phyloP scores from a whole-genome alignment of 2,797 vertebrate genomes.

The Myotis vivesi region DNA sequence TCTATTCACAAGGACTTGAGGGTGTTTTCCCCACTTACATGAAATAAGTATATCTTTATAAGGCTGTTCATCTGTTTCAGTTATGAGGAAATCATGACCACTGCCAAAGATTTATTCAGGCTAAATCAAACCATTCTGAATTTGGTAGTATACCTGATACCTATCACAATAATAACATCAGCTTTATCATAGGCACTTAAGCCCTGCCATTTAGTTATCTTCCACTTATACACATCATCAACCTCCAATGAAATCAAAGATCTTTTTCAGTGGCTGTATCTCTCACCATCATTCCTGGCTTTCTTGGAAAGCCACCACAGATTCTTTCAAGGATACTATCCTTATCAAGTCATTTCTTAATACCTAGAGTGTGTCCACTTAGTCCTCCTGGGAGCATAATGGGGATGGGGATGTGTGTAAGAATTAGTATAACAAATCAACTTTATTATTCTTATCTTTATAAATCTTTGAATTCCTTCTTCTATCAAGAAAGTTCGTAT shows the following conservation, averaged over 20 bases:
- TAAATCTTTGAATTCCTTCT: not conserved
- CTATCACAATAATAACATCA: not conserved
- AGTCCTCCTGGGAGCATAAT: not conserved
- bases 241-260: not conserved
- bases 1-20: not conserved
- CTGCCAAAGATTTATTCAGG: not conserved
- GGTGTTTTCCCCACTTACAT: not conserved
- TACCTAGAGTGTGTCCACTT: not conserved
- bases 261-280: not conserved
- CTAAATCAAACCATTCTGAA: not conserved
- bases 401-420: not conserved
- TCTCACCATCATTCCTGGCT: not conserved
- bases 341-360: not conserved
- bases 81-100: not conserved
- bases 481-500: slow-evolving; percentile 2
- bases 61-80: not conserved
- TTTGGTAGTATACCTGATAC: not conserved
- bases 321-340: not conserved
- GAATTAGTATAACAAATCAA: not conserved
- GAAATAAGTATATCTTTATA: not conserved
- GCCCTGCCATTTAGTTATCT: not conserved
- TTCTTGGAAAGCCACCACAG: not conserved
- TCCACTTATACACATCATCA: not conserved
- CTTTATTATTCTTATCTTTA: not conserved
- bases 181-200: not conserved